These are phyloP conservation scores for Cecropterus lyciades DNA, from an alignment of 1,140 invertebrate species.

Conservation along the genomic window DNA sequence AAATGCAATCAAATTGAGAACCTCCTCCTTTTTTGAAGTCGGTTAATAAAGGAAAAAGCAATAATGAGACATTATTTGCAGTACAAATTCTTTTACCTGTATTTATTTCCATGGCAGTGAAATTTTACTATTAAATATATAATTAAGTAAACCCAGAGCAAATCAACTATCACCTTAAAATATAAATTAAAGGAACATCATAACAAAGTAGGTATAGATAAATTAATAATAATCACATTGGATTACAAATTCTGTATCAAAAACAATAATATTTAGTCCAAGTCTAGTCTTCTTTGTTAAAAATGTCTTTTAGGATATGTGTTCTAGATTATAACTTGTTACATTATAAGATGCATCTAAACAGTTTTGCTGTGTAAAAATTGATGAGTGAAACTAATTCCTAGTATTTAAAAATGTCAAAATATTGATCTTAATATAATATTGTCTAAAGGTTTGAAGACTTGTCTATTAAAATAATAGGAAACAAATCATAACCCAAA, in stretches of 20 bases:
- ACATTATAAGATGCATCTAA: not conserved
- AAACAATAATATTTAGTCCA: not conserved
- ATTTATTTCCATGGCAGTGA: not conserved
- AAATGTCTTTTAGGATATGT: not conserved
- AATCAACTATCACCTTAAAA: constrained; percentile 15
- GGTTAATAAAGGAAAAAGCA: no score
- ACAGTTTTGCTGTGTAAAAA: not conserved
- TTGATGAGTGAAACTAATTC: not conserved
- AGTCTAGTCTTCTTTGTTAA: not conserved
- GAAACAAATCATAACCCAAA: constrained; percentile 13
- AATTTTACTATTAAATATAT: constrained; percentile 1
- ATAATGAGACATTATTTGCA: no score
- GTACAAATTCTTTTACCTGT: not conserved
- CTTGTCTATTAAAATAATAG: not conserved
- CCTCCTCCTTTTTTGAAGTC: no score
- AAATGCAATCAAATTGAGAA: no score
- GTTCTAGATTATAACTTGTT: not conserved
- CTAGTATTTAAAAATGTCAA: not conserved
- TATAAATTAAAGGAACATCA: constrained; percentile 15
- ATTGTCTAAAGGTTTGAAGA: constrained; percentile 1
- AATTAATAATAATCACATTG: constrained; percentile 3
- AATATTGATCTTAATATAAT: not conserved
- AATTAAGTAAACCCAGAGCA: not conserved
- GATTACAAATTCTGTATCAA: not conserved
- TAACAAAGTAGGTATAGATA: constrained; percentile 12